A percentile compares a stretch with the other conserved stretches of the same genome.
Evolutionary conservation across 2,797 vertebrate species (phyloP).

Genomic region (Manis crassicaudata): DNA sequence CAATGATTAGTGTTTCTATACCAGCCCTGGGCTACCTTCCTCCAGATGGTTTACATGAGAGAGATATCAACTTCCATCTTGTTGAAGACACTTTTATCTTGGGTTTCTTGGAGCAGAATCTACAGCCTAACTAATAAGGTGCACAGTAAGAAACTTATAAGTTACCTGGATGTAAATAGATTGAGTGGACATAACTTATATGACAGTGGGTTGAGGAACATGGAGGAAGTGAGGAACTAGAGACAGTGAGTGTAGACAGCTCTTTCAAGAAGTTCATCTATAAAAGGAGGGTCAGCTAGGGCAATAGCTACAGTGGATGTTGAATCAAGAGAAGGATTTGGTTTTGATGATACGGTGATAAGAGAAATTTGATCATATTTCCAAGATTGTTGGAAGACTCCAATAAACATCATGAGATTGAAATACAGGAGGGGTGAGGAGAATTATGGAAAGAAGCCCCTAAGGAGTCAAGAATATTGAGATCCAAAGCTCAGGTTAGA

Average conservation of each 20-base stretch:
- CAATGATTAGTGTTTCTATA: neutral
- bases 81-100: neutral
- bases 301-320: neutral
- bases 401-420: neutral
- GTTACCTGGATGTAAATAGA: neutral
- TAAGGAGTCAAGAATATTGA: neutral
- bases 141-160: neutral
- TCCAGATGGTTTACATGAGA: neutral
- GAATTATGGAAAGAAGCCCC: neutral
- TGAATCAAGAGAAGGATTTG: neutral
- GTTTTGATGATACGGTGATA: neutral
- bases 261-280: neutral
- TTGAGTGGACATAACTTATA: neutral
- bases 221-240: neutral
- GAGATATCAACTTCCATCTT: neutral
- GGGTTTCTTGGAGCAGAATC: neutral
- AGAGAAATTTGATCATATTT: neutral
- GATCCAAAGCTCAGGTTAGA: neutral
- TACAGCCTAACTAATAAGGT: neutral
- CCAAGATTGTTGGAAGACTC: neutral
- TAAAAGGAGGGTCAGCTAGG: neutral
- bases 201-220: neutral
- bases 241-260: neutral
- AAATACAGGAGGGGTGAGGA: neutral
- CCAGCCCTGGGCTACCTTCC: neutral